Evolutionary conservation across 2,113 vertebrate genomes (phyloP), one percentile per base, ranked within the genome.

Genomic region (Xiphophorus hellerii): DNA sequence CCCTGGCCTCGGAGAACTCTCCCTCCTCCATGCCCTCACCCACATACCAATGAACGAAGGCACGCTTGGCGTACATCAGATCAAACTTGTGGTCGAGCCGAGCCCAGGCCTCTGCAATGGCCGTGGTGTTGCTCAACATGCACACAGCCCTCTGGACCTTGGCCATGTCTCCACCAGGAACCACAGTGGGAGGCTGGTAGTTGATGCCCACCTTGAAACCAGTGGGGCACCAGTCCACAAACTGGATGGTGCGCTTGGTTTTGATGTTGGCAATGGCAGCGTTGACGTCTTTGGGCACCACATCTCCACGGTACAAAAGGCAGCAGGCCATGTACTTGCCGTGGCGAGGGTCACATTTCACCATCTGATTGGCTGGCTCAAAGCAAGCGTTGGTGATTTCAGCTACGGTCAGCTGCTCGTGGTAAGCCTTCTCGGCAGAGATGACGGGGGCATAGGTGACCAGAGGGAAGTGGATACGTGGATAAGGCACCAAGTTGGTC

Each of bases 251-350:
- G 4, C 94, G 94, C 66, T 96, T 96, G 35, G 64, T 66, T 66
- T 66, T 66, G 64, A 66, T 66, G 64, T 91, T 93, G 83, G 94
- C 95, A 67, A 95, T 95, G 69, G 95, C 94, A 58, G 94, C 92
- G 51, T 95, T 96, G 63, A 95, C 95, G 71, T 96, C 95, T 94
- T 96, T 96, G 84, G 95, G 95, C 44, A 96, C 95, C 73, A 95
- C 94, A 0, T 96, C 94, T 15, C 95, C 95, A 85, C 93, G 93
- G 90, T 63, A 96, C 76, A 96, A 5, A 0, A 96, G 92, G 83
- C 95, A 95, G 62, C 95, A 95, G 22, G 95, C 95, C 95, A 96
- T 96, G 91, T 95, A 96, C 85, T 96, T 95, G 74, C 95, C 95
- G 20, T 93, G 93, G 14, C 71, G 88, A 81, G 48, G 48, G 48